Conservation (phyloP, 1,140 invertebrate species). For the Pseudomyrmex dendroicus region DNA sequence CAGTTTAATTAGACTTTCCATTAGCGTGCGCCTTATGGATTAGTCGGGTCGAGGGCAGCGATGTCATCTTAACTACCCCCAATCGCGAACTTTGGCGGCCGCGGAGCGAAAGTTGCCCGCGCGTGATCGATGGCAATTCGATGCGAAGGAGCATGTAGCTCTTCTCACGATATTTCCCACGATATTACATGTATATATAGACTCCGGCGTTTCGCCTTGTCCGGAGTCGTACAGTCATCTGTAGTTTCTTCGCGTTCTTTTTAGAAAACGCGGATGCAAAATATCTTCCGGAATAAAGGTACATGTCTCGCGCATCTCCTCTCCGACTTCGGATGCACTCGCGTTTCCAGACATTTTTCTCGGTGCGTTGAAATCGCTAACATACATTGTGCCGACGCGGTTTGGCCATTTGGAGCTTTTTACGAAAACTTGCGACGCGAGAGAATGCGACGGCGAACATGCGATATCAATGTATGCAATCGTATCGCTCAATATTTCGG, state of each 20-base stretch:
- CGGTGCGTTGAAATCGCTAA: constrained; percentile 19
- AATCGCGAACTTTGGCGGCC: constrained; percentile 40
- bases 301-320: constrained; percentile 14
- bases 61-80: constrained; percentile 43
- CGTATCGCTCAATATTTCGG: neutral
- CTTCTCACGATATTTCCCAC: constrained; percentile 46
- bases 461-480: neutral
- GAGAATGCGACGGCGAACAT: neutral
- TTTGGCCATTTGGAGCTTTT: constrained; percentile 26
- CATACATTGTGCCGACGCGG: constrained; percentile 23
- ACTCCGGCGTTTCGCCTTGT: constrained; percentile 21
- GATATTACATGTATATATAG: constrained; percentile 4
- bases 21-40: constrained; percentile 44
- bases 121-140: constrained; percentile 42
- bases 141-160: constrained; percentile 36
- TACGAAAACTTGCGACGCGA: neutral
- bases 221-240: constrained; percentile 16
- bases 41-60: neutral
- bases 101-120: constrained; percentile 41
- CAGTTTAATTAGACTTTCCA: constrained; percentile 48
- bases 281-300: constrained; percentile 32
- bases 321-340: constrained; percentile 5
- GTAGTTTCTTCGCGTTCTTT: constrained; percentile 6
- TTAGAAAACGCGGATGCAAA: neutral
- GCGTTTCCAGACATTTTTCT: constrained; percentile 46